A percentile compares a stretch with the other conserved stretches of the same genome.
Evolutionary conservation across 2,888 invertebrate genomes (phyloP).

Genomic region (Tortrix viridana): DNA sequence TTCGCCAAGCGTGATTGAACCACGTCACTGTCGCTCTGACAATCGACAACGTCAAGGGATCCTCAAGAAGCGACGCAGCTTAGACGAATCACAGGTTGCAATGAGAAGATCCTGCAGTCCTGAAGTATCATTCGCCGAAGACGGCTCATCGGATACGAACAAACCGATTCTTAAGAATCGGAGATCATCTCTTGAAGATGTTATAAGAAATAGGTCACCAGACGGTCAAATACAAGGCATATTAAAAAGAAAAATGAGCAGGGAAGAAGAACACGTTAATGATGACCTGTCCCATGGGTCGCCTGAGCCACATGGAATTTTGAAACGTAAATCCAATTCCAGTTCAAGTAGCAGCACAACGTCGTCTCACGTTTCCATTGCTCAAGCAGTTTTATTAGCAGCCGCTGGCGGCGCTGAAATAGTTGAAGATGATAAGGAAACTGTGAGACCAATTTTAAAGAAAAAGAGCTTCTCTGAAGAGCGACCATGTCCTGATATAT

Average conservation of each 20-base stretch:
- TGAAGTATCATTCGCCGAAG: conserved; percentile 86
- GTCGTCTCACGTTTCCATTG: conserved; percentile 87
- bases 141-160: conserved; percentile 82
- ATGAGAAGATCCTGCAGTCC: conserved; percentile 88
- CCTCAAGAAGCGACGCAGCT: conserved; percentile 91
- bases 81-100: conserved; percentile 90
- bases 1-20: conserved; percentile 89
- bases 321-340: conserved; percentile 91
- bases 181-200: conserved; percentile 88
- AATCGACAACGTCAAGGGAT: conserved; percentile 89
- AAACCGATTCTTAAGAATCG: conserved; percentile 88
- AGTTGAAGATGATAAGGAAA: conserved; percentile 83
- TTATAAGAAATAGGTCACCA: conserved; percentile 86
- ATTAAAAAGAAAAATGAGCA: conserved; percentile 87
- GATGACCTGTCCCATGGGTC: conserved; percentile 86
- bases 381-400: conserved; percentile 87
- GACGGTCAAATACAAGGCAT: conserved; percentile 87
- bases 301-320: conserved; percentile 90
- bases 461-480: conserved; percentile 91
- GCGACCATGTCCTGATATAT: conserved; percentile 79
- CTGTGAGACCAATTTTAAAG: conserved; percentile 91
- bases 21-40: conserved; percentile 81
- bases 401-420: conserved; percentile 85
- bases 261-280: conserved; percentile 86
- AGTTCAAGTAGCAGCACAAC: conserved; percentile 86